Evolutionary conservation across 2,797 vertebrate genomes (phyloP).

Genomic region (Rhinoraja longicauda): DNA sequence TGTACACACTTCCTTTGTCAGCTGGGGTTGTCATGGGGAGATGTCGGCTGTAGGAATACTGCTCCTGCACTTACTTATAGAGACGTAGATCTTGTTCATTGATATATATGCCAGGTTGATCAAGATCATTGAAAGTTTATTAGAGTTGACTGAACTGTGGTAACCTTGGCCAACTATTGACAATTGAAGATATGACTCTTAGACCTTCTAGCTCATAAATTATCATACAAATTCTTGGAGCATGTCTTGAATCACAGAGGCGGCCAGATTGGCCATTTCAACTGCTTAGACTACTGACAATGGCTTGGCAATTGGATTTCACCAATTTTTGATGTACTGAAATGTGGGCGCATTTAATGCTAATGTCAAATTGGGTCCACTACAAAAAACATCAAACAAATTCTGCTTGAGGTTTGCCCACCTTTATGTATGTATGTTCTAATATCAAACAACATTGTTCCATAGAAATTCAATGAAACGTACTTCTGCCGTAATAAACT

Average conservation of each 20-base stretch:
- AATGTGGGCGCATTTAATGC: too few relatives aligned
- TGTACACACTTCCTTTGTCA: too few relatives aligned
- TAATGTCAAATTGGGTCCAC: too few relatives aligned
- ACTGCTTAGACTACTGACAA: background rate
- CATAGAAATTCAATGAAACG: background rate
- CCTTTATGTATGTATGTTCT: background rate
- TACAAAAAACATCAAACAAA: background rate
- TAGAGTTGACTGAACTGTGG: background rate
- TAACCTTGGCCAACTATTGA: background rate
- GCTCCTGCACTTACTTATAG: too few relatives aligned
- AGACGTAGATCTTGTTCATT: too few relatives aligned
- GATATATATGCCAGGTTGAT: background rate
- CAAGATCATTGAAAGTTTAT: background rate
- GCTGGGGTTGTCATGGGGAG: too few relatives aligned
- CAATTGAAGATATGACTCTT: background rate
- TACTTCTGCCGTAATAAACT: background rate
- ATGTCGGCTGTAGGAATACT: too few relatives aligned
- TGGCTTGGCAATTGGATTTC: too few relatives aligned
- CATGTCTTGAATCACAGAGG: background rate
- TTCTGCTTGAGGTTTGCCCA: background rate
- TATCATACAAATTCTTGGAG: background rate
- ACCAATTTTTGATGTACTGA: too few relatives aligned
- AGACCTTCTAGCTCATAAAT: background rate
- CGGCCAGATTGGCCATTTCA: background rate
- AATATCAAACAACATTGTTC: background rate